Evolutionary conservation across 2,888 invertebrate genomes (phyloP).

Genomic region (Cataglyphis altisquamis): DNA sequence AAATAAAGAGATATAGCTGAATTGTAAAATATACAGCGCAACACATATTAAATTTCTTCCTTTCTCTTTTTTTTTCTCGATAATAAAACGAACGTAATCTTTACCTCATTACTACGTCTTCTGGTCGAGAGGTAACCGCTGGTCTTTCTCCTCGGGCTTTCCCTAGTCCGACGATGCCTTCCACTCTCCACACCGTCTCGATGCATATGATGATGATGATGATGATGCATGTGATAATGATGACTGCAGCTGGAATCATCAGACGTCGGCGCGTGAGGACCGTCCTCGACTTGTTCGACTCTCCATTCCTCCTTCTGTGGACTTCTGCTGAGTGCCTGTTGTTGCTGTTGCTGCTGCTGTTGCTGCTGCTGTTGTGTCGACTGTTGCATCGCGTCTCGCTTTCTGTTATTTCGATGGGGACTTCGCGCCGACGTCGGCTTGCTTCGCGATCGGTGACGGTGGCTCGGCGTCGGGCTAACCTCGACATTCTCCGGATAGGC

Average conservation of each 20-base stretch:
- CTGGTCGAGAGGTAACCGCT: constrained; percentile 87
- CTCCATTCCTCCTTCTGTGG: constrained; percentile 87
- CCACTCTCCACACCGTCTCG: constrained; percentile 82
- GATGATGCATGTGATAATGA: constrained; percentile 83
- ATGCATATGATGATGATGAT: constrained; percentile 81
- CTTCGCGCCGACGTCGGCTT: constrained; percentile 74
- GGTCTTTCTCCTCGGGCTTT: constrained; percentile 90
- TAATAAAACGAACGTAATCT: not conserved
- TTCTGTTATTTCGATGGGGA: constrained; percentile 79
- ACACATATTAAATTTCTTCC: not conserved
- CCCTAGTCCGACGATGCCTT: constrained; percentile 87
- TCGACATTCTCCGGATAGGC: constrained; percentile 72
- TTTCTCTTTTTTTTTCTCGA: not conserved
- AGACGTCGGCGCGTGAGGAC: constrained; percentile 88
- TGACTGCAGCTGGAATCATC: constrained; percentile 88
- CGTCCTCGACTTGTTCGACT: constrained; percentile 87
- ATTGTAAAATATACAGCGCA: not conserved
- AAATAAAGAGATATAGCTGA: not conserved
- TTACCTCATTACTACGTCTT: constrained; percentile 84
- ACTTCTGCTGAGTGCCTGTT: constrained; percentile 86
- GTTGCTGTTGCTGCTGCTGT: constrained; percentile 62
- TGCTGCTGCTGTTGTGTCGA: constrained; percentile 62
- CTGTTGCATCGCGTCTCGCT: constrained; percentile 74
- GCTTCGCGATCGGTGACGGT: constrained; percentile 75
- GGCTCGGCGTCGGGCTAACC: constrained; percentile 80